Evolutionary conservation across 2,888 invertebrate species (phyloP).

Genomic region (Cecidostiba fungosa): DNA sequence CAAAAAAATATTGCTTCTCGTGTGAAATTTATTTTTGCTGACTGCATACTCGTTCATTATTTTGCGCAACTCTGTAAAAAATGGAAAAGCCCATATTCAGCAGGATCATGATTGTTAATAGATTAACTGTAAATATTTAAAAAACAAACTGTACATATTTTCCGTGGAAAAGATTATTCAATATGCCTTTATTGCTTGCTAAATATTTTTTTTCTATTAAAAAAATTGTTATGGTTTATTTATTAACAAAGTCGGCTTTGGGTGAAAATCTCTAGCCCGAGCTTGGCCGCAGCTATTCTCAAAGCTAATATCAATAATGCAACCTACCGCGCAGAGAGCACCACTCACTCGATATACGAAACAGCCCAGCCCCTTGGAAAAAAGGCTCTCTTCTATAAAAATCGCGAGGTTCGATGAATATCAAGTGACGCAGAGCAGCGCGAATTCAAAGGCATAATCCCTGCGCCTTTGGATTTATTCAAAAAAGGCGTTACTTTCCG

Average conservation of each 20-base stretch:
- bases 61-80: no score
- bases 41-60: no score
- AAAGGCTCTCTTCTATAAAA: constrained; percentile 33
- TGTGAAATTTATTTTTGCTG: no score
- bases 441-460: constrained; percentile 55
- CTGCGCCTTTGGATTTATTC: constrained; percentile 69
- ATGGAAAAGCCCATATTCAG: no score
- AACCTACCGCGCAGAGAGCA: background rate
- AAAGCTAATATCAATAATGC: constrained; percentile 48
- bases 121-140: no score
- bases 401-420: constrained; percentile 55
- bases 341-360: background rate
- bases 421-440: constrained; percentile 42
- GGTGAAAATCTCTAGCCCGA: background rate
- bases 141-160: no score
- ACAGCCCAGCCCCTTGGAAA: background rate
- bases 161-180: no score
- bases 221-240: no score
- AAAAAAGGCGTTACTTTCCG: constrained; percentile 71
- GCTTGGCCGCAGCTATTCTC: no score
- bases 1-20: background rate
- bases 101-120: no score
- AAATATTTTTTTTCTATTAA: no score
- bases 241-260: background rate
- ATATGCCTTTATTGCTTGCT: no score